Conservation (phyloP, 2,797 vertebrate genomes). For the Takifugu rubripes region DNA sequence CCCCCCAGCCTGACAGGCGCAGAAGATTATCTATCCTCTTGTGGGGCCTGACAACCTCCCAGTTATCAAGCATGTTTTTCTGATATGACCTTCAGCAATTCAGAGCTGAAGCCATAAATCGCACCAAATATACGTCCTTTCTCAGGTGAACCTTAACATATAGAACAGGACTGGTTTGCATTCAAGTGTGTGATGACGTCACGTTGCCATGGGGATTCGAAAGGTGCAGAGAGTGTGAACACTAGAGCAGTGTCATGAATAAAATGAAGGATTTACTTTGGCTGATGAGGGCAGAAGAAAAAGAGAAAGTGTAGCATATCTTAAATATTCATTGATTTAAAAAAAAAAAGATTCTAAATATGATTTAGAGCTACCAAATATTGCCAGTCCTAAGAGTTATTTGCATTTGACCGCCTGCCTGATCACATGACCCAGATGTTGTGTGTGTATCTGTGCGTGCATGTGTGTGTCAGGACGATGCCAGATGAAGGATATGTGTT, state of each 20-base stretch:
- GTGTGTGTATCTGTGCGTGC: conserved; percentile 11
- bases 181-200: conserved; percentile 19
- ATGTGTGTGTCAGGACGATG: not conserved
- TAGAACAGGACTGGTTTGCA: conserved; percentile 15
- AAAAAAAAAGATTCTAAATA: too few species aligned
- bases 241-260: conserved; percentile 12
- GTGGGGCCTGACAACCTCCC: conserved; percentile 5
- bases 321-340: not conserved
- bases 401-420: not conserved
- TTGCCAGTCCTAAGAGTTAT: not conserved
- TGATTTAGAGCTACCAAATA: not conserved
- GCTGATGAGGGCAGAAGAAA: not conserved
- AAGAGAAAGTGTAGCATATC: too few species aligned
- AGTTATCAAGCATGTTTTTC: conserved; percentile 35
- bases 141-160: conserved; percentile 15
- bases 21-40: conserved; percentile 32
- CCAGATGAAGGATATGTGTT: conserved; percentile 11
- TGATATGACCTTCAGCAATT: conserved; percentile 25
- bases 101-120: conserved; percentile 25
- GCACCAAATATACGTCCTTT: conserved; percentile 20
- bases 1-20: conserved; percentile 17
- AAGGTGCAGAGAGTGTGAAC: conserved; percentile 15
- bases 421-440: not conserved
- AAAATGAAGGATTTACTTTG: conserved; percentile 19
- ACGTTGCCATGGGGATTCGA: too few species aligned